A percentile compares a stretch with the other conserved stretches of the same genome.
phyloP scores from a whole-genome alignment of 2,888 invertebrate genomes.

The Vanessa cardui region DNA sequence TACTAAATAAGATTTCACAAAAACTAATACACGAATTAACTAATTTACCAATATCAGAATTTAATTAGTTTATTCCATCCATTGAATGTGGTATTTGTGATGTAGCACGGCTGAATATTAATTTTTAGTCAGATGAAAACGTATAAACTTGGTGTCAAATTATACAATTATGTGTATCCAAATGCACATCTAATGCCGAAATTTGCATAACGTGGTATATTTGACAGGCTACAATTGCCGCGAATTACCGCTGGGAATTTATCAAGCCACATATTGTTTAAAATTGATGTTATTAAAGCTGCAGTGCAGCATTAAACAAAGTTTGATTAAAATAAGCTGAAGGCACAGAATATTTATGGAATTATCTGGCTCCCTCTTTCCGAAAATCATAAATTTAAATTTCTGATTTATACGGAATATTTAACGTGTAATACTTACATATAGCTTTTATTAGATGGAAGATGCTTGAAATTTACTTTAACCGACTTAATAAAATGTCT shows the following conservation, averaged over 20 bases:
- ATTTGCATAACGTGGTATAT: conserved; percentile 25
- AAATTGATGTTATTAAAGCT: conserved; percentile 10
- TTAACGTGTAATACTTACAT: no score
- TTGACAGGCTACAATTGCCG: conserved; percentile 16
- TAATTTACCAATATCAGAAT: background rate
- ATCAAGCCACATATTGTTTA: conserved; percentile 14
- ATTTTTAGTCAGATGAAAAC: conserved; percentile 1
- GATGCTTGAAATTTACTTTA: no score
- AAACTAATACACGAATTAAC: background rate
- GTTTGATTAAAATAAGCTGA: background rate
- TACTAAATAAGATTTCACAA: no score
- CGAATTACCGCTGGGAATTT: conserved; percentile 15
- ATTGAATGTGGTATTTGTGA: background rate
- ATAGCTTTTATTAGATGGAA: no score
- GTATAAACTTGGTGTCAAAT: conserved; percentile 9
- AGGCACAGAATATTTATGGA: background rate
- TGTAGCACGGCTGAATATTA: conserved; percentile 2
- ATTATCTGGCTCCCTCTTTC: no score
- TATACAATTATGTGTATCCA: conserved; percentile 17
- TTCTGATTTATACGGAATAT: no score
- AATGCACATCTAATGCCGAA: conserved; percentile 19
- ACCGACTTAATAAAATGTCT: no score
- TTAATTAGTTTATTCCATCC: conserved; percentile 1
- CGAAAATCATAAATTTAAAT: no score
- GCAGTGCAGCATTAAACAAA: background rate